Conservation (phyloP, 2,113 vertebrate genomes). For the Riparia riparia region DNA sequence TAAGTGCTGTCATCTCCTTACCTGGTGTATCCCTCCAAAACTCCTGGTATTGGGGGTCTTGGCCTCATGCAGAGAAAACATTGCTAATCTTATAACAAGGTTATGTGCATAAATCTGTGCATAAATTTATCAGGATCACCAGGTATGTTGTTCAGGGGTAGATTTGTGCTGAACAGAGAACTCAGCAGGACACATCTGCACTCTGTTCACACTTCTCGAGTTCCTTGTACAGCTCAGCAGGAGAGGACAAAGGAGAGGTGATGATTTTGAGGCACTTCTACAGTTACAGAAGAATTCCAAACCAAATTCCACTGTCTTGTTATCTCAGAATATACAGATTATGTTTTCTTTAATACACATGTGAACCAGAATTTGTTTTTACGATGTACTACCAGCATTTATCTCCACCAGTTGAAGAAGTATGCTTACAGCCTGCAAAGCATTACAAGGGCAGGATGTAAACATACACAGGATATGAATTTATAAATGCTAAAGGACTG, state of each 20-base stretch:
- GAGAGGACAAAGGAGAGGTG: not conserved
- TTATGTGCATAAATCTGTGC: not conserved
- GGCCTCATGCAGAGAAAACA: not conserved
- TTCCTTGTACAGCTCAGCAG: not conserved
- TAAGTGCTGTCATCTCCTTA: not conserved
- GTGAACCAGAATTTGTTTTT: not conserved
- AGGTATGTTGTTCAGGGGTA: not conserved
- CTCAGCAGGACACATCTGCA: not conserved
- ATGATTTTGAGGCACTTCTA: not conserved
- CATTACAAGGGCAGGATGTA: conserved; percentile 15
- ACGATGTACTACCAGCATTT: not conserved
- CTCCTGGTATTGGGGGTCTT: not conserved
- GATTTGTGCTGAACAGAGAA: not conserved
- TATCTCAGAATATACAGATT: not conserved
- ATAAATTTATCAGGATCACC: not conserved
- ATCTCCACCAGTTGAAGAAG: not conserved
- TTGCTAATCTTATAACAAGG: not conserved
- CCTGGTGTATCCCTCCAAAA: not conserved
- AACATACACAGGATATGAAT: conserved; percentile 34
- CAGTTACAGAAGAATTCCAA: not conserved
- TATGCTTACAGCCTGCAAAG: not conserved
- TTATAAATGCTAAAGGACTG: conserved; percentile 25
- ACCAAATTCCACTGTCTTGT: not conserved
- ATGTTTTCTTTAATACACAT: not conserved
- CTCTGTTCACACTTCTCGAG: not conserved